Percentiles rank a stretch among this genome's conserved stretches.
Conservation (phyloP, 2,113 vertebrate species). For the Menura novaehollandiae region DNA sequence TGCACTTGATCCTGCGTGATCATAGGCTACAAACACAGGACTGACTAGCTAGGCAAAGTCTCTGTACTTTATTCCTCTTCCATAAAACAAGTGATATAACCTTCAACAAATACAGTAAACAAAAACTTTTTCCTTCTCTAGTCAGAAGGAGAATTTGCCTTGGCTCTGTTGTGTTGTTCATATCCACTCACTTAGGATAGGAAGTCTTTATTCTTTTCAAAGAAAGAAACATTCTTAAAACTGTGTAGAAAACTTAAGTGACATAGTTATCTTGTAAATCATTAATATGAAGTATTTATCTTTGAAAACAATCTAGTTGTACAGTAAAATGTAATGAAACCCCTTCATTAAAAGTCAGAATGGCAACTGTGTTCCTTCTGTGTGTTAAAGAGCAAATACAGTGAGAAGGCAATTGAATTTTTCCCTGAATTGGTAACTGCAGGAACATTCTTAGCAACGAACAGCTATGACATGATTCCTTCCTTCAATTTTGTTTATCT, state of each 20-base stretch:
- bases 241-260: background rate
- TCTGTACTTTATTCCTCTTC: background rate
- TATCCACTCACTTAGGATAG: background rate
- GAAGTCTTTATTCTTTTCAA: background rate
- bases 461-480: fast-evolving
- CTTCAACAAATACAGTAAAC: background rate
- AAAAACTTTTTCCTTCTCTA: background rate
- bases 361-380: background rate
- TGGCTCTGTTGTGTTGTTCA: background rate
- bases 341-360: background rate
- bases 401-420: background rate
- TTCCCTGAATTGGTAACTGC: background rate
- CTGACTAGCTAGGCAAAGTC: background rate
- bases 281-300: background rate
- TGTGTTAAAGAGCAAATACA: background rate
- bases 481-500: background rate
- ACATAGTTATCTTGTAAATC: background rate
- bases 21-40: background rate
- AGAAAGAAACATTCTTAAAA: background rate
- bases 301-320: background rate
- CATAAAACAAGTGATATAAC: background rate
- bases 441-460: background rate
- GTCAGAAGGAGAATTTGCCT: background rate
- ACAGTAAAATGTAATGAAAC: background rate
- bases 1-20: background rate